These are phyloP conservation scores for Stichopus chloronotus DNA, from an alignment of 35 echinoderm and acorn worm species.

Conservation along the genomic window DNA sequence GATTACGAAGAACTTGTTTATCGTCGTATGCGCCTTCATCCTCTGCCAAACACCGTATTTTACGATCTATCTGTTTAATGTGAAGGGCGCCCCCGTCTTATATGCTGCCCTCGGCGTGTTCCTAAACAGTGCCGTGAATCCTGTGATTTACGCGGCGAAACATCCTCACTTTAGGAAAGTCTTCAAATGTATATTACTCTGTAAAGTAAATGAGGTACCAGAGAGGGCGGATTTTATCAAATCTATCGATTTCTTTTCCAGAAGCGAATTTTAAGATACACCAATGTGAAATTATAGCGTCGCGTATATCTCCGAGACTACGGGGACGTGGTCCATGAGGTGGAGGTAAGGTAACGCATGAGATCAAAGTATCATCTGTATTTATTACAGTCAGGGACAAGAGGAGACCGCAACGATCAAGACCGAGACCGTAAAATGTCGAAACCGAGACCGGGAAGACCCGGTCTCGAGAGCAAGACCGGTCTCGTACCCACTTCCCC, in stretches of 20 bases:
- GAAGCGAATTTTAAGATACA: not conserved
- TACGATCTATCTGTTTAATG: slow-evolving; percentile 18
- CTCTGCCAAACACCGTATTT: slow-evolving; percentile 34
- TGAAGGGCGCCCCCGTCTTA: not conserved
- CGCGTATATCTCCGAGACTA: too few species aligned
- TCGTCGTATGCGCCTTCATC: slow-evolving; percentile 43
- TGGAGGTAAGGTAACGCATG: too few species aligned
- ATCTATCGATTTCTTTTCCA: slow-evolving; percentile 4
- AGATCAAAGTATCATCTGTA: too few species aligned
- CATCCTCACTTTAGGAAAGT: slow-evolving; percentile 47
- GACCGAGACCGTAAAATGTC: too few species aligned
- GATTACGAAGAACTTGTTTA: slow-evolving; percentile 50
- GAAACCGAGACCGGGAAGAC: too few species aligned
- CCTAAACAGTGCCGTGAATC: slow-evolving; percentile 42
- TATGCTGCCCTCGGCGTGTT: slow-evolving; percentile 26
- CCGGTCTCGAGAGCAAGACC: too few species aligned
- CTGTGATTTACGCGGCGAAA: slow-evolving; percentile 39
- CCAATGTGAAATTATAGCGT: too few species aligned
- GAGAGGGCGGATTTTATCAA: slow-evolving; percentile 24
- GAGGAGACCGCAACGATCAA: too few species aligned
- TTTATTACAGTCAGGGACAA: too few species aligned
- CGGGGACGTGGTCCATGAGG: too few species aligned
- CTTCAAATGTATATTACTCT: slow-evolving; percentile 44
- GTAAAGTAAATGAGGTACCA: slow-evolving; percentile 8
- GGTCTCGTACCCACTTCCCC: too few species aligned